Evolutionary conservation across 53 echinoderm and acorn worm genomes (phyloP).

Genomic region (Arbacia lixula): DNA sequence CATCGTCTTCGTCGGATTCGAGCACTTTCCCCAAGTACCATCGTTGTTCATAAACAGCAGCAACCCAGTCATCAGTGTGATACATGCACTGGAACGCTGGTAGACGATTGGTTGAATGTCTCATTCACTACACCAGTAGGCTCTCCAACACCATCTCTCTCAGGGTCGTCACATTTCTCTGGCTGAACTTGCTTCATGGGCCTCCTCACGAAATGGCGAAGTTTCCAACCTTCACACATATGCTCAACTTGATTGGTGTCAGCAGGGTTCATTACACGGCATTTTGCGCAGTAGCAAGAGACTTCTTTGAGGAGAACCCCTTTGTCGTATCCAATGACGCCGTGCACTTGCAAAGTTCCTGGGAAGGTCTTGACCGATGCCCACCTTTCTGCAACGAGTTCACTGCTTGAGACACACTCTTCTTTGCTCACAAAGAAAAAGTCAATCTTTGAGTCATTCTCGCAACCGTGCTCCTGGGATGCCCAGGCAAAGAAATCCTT

Average conservation of each 20-base stretch:
- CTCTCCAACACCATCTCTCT: neutral
- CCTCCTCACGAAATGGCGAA: neutral
- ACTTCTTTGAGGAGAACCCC: conserved; percentile 35
- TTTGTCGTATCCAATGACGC: conserved; percentile 40
- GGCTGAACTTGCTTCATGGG: neutral
- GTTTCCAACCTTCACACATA: conserved; percentile 56
- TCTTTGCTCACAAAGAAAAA: conserved; percentile 58
- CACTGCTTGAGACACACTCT: conserved; percentile 47
- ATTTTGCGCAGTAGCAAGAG: conserved; percentile 60
- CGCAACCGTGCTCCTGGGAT: conserved; percentile 43
- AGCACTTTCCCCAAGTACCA: conserved; percentile 35
- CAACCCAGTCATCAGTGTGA: conserved; percentile 37
- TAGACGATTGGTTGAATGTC: neutral
- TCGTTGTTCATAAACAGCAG: conserved; percentile 31
- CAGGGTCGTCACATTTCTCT: neutral
- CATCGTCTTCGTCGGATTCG: neutral
- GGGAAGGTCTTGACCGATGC: conserved; percentile 51
- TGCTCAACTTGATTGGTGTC: neutral
- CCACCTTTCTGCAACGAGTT: conserved; percentile 36
- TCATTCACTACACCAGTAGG: too few relatives aligned
- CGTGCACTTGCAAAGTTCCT: conserved; percentile 50
- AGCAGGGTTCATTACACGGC: conserved; percentile 9
- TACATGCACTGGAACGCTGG: neutral
- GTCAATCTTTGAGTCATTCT: conserved; percentile 32
- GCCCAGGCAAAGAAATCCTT: conserved; percentile 70